A percentile compares a stretch with the other conserved stretches of the same genome.
Conservation (phyloP, 2,113 vertebrate species). For the Setophaga petechia region DNA sequence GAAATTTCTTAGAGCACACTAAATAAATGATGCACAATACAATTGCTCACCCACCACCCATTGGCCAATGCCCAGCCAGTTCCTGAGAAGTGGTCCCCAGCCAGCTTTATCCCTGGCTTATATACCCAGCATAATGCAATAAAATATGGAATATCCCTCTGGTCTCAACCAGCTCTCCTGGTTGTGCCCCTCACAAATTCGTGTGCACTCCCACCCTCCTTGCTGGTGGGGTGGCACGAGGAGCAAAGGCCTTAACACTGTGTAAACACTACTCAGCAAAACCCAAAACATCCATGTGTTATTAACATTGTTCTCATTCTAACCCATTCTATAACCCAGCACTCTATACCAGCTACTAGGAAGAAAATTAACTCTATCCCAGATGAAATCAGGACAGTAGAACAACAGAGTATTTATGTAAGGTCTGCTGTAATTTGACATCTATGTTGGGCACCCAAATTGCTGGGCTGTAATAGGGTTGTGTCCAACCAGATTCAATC, state of each 20-base stretch:
- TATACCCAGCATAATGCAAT: neutral
- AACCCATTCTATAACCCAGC: neutral
- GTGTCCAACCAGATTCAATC: neutral
- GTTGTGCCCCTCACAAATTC: neutral
- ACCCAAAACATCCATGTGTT: neutral
- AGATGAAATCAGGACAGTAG: neutral
- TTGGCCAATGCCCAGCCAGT: fast-evolving
- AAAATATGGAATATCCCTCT: neutral
- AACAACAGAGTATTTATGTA: neutral
- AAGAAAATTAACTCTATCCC: neutral
- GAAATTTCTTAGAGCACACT: neutral
- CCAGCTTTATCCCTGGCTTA: neutral
- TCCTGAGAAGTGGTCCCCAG: fast-evolving
- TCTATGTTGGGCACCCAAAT: fast-evolving
- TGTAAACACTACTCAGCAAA: neutral
- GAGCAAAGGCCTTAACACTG: neutral
- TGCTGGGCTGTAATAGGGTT: neutral
- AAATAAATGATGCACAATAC: neutral
- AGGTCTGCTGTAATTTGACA: neutral
- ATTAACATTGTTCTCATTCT: neutral
- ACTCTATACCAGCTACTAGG: neutral
- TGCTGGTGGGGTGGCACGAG: neutral
- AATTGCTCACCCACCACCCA: neutral
- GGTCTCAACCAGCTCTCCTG: neutral
- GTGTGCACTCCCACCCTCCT: neutral